Evolutionary conservation across 2,888 invertebrate species (phyloP), one percentile per base, ranked within the genome.

Genomic region (Sphinx pinastri): DNA sequence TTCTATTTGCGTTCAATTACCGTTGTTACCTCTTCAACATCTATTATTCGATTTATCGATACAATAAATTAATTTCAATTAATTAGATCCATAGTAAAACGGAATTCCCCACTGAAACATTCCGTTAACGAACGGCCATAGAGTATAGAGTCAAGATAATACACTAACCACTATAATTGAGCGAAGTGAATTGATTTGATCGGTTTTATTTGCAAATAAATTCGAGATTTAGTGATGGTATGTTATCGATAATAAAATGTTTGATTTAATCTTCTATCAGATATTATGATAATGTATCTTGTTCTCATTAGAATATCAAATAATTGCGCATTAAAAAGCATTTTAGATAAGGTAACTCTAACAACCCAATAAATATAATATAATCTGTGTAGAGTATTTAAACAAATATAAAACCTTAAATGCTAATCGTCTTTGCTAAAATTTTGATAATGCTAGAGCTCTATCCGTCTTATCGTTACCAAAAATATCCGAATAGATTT

Each of bases 101-200:
- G 69, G 69, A 69, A 72, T 67, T 12, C 31, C 60, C 60, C 38
- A 69, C 69, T 63, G 54, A 19, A 51, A 8, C 38, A 45, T 69
- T 69, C 69, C 69, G 69, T 69, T 69, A 69, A 63, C 69, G 69
- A 69, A 63, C 45, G 12, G 47, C 63, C 63, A 63, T 49, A 47
- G 19, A 63, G 13, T 49, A 49, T 63, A 19, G 63, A 63, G 13
- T 49, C 13, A 14, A 71, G 58, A 73, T 78, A 80, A 77, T 83
- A 82, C 77, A 83, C 80, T 79, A 86, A 83, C 81, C 75, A 81
- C 82, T 81, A 82, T 69, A 77, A 87, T 82, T 80, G 72, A 74
- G 82, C 87, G 85, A 84, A 80, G 77, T 78, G 75, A 90, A 90
- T 89, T 78, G 83, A 79, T 86, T 85, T 83, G 82, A 81, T 83